Evolutionary conservation across 2,888 invertebrate species (phyloP).

Genomic region (Brachycybe producta): DNA sequence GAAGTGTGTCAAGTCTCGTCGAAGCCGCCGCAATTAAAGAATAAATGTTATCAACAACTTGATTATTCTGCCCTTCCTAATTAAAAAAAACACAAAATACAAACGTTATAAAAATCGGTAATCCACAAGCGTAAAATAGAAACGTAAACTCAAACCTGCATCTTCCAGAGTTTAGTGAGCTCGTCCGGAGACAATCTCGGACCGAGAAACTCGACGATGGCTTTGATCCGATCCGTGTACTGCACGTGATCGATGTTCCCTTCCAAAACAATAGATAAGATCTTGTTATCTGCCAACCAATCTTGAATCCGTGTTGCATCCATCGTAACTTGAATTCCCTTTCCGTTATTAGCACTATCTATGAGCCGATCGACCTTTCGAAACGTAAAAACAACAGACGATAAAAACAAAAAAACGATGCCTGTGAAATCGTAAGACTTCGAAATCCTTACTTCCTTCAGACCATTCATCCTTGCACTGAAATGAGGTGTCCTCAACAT

Average conservation of each 20-base stretch:
- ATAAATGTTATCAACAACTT: slow-evolving; percentile 41
- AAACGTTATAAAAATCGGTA: neutral
- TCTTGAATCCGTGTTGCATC: slow-evolving; percentile 33
- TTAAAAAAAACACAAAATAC: neutral
- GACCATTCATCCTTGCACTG: slow-evolving; percentile 39
- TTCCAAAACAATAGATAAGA: slow-evolving; percentile 38
- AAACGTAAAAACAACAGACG: neutral
- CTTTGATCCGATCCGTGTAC: slow-evolving; percentile 40
- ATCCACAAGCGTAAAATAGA: neutral
- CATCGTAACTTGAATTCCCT: slow-evolving; percentile 30
- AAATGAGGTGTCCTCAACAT: slow-evolving; percentile 40
- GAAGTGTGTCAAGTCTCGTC: slow-evolving; percentile 35
- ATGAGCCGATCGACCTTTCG: slow-evolving; percentile 34
- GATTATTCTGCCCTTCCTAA: slow-evolving; percentile 36
- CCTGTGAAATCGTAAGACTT: neutral
- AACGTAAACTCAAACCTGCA: slow-evolving; percentile 31
- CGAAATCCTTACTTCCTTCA: slow-evolving; percentile 35
- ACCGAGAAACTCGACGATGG: slow-evolving; percentile 39
- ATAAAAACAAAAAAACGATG: neutral
- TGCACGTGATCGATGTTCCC: slow-evolving; percentile 39
- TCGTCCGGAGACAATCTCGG: slow-evolving; percentile 37
- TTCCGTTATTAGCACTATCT: slow-evolving; percentile 30
- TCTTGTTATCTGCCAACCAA: slow-evolving; percentile 37
- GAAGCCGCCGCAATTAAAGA: slow-evolving; percentile 39
- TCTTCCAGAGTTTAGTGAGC: slow-evolving; percentile 39